Base-by-base conservation (phyloP, 2,797 vertebrate genomes). In the Limosa lapponica region DNA sequence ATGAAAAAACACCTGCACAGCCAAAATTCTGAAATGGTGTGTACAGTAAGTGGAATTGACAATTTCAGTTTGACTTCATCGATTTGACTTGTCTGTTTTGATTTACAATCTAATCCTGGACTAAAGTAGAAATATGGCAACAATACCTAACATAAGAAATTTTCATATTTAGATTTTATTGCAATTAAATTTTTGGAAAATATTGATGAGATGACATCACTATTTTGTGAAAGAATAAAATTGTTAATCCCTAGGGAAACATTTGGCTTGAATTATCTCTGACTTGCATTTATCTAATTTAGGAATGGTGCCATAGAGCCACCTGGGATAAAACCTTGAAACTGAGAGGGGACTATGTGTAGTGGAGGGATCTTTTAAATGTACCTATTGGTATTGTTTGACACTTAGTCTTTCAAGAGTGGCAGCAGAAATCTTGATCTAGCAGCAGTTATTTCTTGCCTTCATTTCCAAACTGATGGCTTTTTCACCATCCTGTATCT, bases 261-360 rank as follows among this genome's bases (percentile, higher is more conserved):
- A 86, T 91, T 94, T 95, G 89, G 6, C 73, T 94, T 91, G 69
- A 88, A 84, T 95, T 91, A 75, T 39, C 37, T 90, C 73, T 83
- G 69, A 48, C 22, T 90, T 95, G 51, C n/a, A 72, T 69, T 89
- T 93, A 66, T 84, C 36, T 70, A 64, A 79, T 79, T 87, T 72
- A 84, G 36, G 36, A 89, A 69, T 80, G 48, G 64, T 90, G 85
- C 70, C 82, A 39, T 79, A 77, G 91, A 92, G 4, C 32, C 82
- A 86, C 48, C 32, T 82, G 80, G 88, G 85, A 90, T 64, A 91
- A 89, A 91, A 61, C 30, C 54, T 83, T 90, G 77, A 86, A 73
- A 72, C 34, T 44, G 37, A 81, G 36, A 52, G 10, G 2, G 8
- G 10, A 25, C 2, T 22, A 15, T 28, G 8, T 27, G 8, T 23